phyloP scores from a whole-genome alignment of 2,113 vertebrate species.

The Nematolebias whitei region DNA sequence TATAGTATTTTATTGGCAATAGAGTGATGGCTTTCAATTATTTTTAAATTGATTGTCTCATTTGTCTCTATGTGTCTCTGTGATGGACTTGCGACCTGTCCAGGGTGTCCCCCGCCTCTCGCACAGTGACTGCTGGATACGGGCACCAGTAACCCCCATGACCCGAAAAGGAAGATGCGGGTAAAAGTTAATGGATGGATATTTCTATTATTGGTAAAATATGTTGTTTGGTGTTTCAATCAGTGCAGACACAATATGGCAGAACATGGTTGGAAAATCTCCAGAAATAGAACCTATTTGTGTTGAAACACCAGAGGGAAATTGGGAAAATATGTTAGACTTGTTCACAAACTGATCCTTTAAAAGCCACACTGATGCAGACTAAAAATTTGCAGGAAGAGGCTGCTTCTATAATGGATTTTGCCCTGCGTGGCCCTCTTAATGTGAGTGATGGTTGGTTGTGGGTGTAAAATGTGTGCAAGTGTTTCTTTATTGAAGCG shows the following conservation, averaged over 20 bases:
- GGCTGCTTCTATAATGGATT: conserved; percentile 13
- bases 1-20: too few relatives aligned
- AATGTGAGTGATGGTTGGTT: conserved; percentile 22
- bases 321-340: neutral
- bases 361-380: neutral
- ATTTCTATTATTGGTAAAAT: too few relatives aligned
- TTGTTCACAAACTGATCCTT: neutral
- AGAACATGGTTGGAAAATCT: neutral
- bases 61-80: too few relatives aligned
- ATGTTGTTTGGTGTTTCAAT: too few relatives aligned
- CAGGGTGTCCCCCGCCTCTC: too few relatives aligned
- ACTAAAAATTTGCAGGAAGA: conserved; percentile 5
- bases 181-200: too few relatives aligned
- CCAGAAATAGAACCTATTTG: conserved; percentile 4
- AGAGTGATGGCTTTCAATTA: neutral
- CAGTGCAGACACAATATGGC: neutral
- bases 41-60: neutral
- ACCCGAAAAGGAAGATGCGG: too few relatives aligned
- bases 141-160: too few relatives aligned
- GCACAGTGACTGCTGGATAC: too few relatives aligned
- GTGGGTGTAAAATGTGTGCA: neutral
- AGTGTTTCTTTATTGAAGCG: conserved; percentile 28
- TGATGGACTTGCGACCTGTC: too few relatives aligned
- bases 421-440: neutral
- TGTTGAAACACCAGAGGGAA: conserved; percentile 1